Conservation (phyloP, 2,113 vertebrate genomes). For the Chamaetylas fuelleborni region DNA sequence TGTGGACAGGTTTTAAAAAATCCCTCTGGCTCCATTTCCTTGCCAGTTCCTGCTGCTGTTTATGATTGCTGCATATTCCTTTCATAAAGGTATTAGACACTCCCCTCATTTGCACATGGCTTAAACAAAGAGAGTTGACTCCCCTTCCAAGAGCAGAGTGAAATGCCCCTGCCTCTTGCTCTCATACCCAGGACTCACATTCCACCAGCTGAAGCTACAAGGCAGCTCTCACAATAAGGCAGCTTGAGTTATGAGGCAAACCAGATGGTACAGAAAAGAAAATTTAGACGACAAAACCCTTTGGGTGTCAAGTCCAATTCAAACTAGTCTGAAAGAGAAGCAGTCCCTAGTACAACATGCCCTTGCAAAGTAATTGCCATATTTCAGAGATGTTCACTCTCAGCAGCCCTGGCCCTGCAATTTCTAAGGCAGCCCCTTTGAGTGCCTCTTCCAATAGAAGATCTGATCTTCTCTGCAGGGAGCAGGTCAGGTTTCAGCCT, state of each 20-base stretch:
- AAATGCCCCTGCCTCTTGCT: neutral
- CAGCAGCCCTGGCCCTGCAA: neutral
- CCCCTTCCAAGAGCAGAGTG: neutral
- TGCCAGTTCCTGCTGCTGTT: neutral
- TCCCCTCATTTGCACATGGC: neutral
- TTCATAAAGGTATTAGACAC: neutral
- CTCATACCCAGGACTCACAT: neutral
- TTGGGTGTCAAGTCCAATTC: neutral
- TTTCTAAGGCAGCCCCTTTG: neutral
- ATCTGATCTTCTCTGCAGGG: neutral
- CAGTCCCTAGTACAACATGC: neutral
- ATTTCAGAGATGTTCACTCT: neutral
- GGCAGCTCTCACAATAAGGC: neutral
- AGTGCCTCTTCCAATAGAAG: neutral
- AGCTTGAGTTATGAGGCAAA: neutral
- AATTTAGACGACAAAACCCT: neutral
- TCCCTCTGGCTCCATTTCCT: neutral
- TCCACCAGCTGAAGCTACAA: neutral
- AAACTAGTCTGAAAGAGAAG: neutral
- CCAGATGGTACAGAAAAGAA: neutral
- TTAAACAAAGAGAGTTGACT: neutral
- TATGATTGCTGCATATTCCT: neutral
- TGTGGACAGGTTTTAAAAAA: neutral
- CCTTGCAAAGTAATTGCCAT: neutral
- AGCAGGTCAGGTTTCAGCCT: constrained; percentile 41